Base-by-base conservation (phyloP, 92 coral and sea anemone genomes). In the Pocillopora meandrina region DNA sequence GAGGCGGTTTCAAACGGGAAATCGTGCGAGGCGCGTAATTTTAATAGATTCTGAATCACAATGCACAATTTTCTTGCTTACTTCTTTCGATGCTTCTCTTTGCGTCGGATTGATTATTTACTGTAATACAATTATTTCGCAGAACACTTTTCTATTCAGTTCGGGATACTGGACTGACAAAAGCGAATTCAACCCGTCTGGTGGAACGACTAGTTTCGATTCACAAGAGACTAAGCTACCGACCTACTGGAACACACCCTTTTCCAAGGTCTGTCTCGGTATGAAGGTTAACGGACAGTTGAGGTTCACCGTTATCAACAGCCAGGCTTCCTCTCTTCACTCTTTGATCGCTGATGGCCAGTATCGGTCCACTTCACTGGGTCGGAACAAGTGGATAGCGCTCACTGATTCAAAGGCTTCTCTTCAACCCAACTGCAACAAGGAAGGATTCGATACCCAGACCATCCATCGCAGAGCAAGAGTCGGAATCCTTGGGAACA, bases 201-300 rank as follows among this genome's bases (percentile, higher is more conserved):
- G 79, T 1, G 79, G 79, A 35, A 33, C 14, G 79, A 75, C 63
- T 56, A 64, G 79, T 12, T 60, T 75, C 8, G 63, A 75, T 33
- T 56, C 61, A 21, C 35, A 56, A 75, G 79, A 75, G 65, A 56
- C 79, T 33, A 75, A 75, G 10, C 33, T 75, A 20, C 79, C 79
- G 42, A 75, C 64, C 64, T 75, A 75, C 64, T 75, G 79, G 79
- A 75, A 75, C 79, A 75, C 79, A 75, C 18, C 79, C 62, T 75
- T 75, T 42, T 12, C 79, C 21, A n/a, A n/a, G n/a, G n/a, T n/a
- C n/a, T n/a, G n/a, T n/a, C n/a, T n/a, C n/a, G n/a, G n/a, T n/a
- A n/a, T n/a, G n/a, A n/a, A n/a, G n/a, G n/a, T n/a, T n/a, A n/a
- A n/a, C n/a, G n/a, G n/a, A n/a, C n/a, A n/a, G n/a, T n/a, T n/a